Percentiles rank a stretch among this genome's conserved stretches.
These are phyloP conservation scores for Sylvia borin DNA, from an alignment of 2,797 vertebrate genomes.

Conservation along the genomic window DNA sequence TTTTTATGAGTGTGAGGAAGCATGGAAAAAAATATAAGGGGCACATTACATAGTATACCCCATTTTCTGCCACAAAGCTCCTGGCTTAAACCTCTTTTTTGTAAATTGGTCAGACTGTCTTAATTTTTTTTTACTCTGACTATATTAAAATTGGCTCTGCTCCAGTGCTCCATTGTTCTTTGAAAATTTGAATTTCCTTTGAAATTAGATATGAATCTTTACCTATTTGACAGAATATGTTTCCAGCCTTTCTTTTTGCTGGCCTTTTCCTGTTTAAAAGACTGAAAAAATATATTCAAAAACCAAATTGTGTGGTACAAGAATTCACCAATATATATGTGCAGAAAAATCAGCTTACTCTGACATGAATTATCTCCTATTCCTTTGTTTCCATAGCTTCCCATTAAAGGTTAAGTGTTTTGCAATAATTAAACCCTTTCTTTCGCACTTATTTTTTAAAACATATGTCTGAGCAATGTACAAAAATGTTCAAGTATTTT, in stretches of 20 bases:
- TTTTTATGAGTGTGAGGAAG: not conserved
- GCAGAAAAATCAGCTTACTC: not conserved
- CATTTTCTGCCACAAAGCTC: not conserved
- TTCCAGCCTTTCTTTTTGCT: not conserved
- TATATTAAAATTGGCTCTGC: not conserved
- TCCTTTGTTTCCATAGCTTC: not conserved
- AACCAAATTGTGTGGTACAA: accelerated
- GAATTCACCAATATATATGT: not conserved
- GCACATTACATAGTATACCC: not conserved
- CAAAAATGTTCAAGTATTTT: not conserved
- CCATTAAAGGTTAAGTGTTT: not conserved
- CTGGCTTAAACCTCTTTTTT: not conserved
- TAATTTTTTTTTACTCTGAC: not conserved
- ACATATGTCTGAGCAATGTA: not conserved
- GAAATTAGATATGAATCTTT: not conserved
- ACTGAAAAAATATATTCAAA: not conserved
- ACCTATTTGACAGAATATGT: not conserved
- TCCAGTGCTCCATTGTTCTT: not conserved
- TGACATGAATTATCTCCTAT: not conserved
- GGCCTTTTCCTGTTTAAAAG: not conserved
- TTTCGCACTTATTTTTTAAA: not conserved
- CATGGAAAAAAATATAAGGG: not conserved
- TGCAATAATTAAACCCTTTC: not conserved
- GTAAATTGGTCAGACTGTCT: not conserved
- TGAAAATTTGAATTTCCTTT: not conserved